phyloP scores from a whole-genome alignment of 2,888 invertebrate species.

The Nowickia ferox region DNA sequence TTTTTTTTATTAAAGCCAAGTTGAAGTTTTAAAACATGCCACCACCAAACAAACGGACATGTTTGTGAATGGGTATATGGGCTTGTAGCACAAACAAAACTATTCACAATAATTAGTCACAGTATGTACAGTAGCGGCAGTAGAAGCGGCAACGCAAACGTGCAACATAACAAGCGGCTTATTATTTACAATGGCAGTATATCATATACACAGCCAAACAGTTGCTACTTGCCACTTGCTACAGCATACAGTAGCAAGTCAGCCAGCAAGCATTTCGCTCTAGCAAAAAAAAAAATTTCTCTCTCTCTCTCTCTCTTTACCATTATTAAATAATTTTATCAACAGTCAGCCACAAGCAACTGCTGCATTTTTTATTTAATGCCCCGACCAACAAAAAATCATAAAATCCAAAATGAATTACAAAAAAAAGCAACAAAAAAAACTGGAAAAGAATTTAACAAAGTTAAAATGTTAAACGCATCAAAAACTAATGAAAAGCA shows the following conservation, averaged over 20 bases:
- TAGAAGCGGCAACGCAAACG: constrained; percentile 37
- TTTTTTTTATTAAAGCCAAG: constrained; percentile 21
- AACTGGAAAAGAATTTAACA: constrained; percentile 43
- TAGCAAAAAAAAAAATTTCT: constrained; percentile 9
- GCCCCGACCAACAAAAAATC: constrained; percentile 18
- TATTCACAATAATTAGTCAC: constrained; percentile 71
- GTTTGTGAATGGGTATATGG: constrained; percentile 2
- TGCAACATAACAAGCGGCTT: constrained; percentile 64
- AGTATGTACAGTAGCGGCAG: constrained; percentile 52
- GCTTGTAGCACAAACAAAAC: constrained; percentile 57
- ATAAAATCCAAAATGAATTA: constrained; percentile 43
- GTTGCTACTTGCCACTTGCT: constrained; percentile 37
- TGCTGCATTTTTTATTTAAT: background rate
- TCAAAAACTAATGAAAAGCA: constrained; percentile 69
- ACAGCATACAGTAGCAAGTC: constrained; percentile 37
- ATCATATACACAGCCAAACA: constrained; percentile 1
- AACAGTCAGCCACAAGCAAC: constrained; percentile 28
- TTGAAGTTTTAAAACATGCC: constrained; percentile 54
- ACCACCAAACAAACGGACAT: constrained; percentile 32
- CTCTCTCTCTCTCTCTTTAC: background rate
- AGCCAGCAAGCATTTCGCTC: background rate
- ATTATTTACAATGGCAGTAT: constrained; percentile 34
- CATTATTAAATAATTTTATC: constrained; percentile 43
- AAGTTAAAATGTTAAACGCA: constrained; percentile 67
- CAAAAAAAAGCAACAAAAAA: background rate